A percentile compares a stretch with the other conserved stretches of the same genome.
Evolutionary conservation across 2,888 invertebrate species (phyloP).

Genomic region (Trachelus tabidus): DNA sequence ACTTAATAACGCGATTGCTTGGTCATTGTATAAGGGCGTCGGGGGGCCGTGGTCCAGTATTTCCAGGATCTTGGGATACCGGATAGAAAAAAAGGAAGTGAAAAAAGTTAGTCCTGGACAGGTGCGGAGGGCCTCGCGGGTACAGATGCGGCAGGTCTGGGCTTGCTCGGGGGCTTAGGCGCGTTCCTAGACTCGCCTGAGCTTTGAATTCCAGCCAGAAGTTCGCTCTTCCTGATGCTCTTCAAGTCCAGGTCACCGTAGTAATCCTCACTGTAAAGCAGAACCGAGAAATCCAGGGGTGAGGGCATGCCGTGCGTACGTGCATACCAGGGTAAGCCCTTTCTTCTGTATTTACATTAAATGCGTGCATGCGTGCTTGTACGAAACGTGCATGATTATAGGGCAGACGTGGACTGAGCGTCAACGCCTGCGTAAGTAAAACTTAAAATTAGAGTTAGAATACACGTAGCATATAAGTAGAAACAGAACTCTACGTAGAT

Average conservation of each 20-base stretch:
- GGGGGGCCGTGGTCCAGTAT: conserved; percentile 12
- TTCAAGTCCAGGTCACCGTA: conserved; percentile 95
- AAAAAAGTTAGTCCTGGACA: conserved; percentile 61
- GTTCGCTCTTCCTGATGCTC: conserved; percentile 93
- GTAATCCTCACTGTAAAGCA: conserved; percentile 92
- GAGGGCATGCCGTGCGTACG: conserved; percentile 38
- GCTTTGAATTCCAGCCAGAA: conserved; percentile 81
- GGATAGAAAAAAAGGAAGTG: conserved; percentile 44
- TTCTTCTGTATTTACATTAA: neutral
- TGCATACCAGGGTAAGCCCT: neutral
- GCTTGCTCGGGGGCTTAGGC: conserved; percentile 70
- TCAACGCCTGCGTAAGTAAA: neutral
- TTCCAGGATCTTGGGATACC: conserved; percentile 39
- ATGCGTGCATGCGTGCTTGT: neutral
- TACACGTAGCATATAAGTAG: neutral
- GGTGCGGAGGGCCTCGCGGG: conserved; percentile 60
- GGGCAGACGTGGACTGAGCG: neutral
- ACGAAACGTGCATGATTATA: neutral
- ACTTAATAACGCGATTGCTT: conserved; percentile 25
- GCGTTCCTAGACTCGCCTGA: conserved; percentile 71
- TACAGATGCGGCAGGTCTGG: conserved; percentile 54
- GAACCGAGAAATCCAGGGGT: conserved; percentile 53
- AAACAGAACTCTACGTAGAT: neutral
- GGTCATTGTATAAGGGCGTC: conserved; percentile 30
- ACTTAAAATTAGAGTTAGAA: neutral